Evolutionary conservation across 2,888 invertebrate genomes (phyloP).

Genomic region (Agrypnus murinus): DNA sequence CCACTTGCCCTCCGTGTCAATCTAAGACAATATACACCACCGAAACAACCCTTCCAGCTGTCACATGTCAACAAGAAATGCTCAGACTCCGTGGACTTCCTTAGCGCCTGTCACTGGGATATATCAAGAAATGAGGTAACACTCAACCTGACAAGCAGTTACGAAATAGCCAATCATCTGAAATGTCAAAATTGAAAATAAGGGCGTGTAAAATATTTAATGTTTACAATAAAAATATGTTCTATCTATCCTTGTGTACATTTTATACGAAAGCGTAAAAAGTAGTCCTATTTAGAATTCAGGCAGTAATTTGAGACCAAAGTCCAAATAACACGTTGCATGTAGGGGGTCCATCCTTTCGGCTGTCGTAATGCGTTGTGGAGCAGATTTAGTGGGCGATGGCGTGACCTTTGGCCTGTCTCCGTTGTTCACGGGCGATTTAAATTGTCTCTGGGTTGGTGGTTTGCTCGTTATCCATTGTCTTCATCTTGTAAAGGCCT

Average conservation of each 20-base stretch:
- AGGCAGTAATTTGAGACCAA: slow-evolving; percentile 44
- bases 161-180: slow-evolving; percentile 44
- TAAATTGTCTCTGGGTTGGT: slow-evolving; percentile 70
- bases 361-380: slow-evolving; percentile 65
- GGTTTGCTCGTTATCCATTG: slow-evolving; percentile 67
- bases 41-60: slow-evolving; percentile 53
- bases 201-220: background rate
- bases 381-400: slow-evolving; percentile 70
- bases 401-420: slow-evolving; percentile 70
- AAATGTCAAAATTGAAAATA: background rate
- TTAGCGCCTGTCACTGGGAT: slow-evolving; percentile 47
- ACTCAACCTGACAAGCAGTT: slow-evolving; percentile 47
- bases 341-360: slow-evolving; percentile 67
- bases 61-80: slow-evolving; percentile 53
- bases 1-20: slow-evolving; percentile 50
- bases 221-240: too few relatives aligned
- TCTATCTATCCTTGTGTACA: too few relatives aligned
- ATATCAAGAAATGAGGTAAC: slow-evolving; percentile 50
- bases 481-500: slow-evolving; percentile 66
- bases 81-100: slow-evolving; percentile 50
- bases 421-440: slow-evolving; percentile 67
- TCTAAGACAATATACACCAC: slow-evolving; percentile 51
- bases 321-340: slow-evolving; percentile 61
- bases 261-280: background rate
- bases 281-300: slow-evolving; percentile 22